A percentile compares a stretch with the other conserved stretches of the same genome.
Evolutionary conservation across 2,888 invertebrate genomes (phyloP).

Genomic region (Emmelina monodactyla): DNA sequence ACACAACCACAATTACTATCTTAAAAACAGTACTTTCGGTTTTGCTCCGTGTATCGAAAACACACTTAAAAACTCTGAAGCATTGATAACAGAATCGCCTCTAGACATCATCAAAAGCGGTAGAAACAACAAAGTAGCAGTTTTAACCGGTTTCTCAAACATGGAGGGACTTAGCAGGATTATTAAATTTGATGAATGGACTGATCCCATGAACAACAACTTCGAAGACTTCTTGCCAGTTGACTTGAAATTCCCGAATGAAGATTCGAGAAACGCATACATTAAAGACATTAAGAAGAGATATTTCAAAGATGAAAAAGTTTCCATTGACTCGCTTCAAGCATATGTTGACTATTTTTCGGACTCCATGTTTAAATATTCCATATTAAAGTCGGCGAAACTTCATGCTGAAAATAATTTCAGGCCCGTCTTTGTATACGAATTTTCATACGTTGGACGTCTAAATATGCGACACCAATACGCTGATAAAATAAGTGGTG

Average conservation of each 20-base stretch:
- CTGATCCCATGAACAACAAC: conserved; percentile 41
- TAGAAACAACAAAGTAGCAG: conserved; percentile 28
- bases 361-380: conserved; percentile 50
- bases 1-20: conserved; percentile 40
- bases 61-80: conserved; percentile 25
- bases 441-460: conserved; percentile 44
- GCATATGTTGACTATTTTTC: conserved; percentile 47
- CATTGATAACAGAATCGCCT: conserved; percentile 46
- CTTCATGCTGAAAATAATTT: conserved; percentile 28
- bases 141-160: conserved; percentile 42
- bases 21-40: conserved; percentile 50
- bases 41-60: conserved; percentile 51
- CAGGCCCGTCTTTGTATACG: conserved; percentile 38
- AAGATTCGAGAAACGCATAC: conserved; percentile 24
- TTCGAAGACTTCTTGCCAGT: conserved; percentile 45
- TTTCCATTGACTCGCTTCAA: conserved; percentile 28
- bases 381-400: conserved; percentile 41
- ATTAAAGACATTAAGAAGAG: conserved; percentile 28
- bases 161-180: conserved; percentile 54
- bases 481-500: conserved; percentile 41
- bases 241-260: conserved; percentile 32
- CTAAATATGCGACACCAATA: conserved; percentile 38
- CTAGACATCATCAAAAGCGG: conserved; percentile 34
- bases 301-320: conserved; percentile 38
- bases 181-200: conserved; percentile 38